These are phyloP conservation scores for Drosophila insularis DNA, from an alignment of 1,140 invertebrate genomes.

Conservation along the genomic window DNA sequence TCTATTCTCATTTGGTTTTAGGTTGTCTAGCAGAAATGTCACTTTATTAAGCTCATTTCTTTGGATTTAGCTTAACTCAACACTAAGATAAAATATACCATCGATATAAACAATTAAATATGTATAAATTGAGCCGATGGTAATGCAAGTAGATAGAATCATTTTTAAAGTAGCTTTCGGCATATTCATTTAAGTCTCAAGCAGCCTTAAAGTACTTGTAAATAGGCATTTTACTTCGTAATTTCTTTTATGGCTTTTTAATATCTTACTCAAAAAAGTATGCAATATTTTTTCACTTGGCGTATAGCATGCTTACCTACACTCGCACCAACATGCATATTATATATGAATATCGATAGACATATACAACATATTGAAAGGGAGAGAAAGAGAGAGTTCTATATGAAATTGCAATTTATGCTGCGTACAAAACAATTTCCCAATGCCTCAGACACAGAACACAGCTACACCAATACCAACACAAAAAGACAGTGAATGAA, in stretches of 20 bases:
- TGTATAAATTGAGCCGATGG: no score
- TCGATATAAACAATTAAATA: no score
- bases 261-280: conserved; percentile 2
- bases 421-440: conserved; percentile 70
- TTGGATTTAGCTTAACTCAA: no score
- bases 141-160: no score
- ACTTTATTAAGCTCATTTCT: no score
- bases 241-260: conserved; percentile 25
- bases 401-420: conserved; percentile 74
- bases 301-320: background rate
- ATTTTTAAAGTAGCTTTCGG: no score
- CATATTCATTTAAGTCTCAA: background rate
- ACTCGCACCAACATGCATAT: background rate
- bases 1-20: no score
- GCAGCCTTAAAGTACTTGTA: conserved; percentile 1
- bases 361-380: background rate
- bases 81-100: no score
- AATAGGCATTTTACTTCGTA: background rate
- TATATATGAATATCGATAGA: conserved; percentile 7
- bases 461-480: conserved; percentile 36
- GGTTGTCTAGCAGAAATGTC: no score
- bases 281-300: conserved; percentile 18
- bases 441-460: conserved; percentile 48
- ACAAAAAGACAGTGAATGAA: conserved; percentile 76
- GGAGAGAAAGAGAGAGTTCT: conserved; percentile 12